phyloP scores from a whole-genome alignment of 2,888 invertebrate species.

The Drosophila glabriapex region DNA sequence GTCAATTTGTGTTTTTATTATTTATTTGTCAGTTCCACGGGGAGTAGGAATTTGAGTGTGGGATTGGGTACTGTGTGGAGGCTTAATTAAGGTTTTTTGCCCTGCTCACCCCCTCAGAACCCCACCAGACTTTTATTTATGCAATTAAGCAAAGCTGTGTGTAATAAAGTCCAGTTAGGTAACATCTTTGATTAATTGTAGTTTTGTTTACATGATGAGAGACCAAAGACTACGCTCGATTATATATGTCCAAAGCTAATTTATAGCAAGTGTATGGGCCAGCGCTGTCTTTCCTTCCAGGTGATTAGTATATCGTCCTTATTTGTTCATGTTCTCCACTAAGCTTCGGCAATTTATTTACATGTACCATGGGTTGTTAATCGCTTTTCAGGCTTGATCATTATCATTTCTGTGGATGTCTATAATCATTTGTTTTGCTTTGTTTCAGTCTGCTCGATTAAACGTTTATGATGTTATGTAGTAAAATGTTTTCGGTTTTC shows the following conservation, averaged over 20 bases:
- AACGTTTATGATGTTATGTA: not conserved
- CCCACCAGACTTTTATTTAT: conserved; percentile 65
- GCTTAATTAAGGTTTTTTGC: conserved; percentile 70
- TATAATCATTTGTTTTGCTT: not conserved
- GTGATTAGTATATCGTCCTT: conserved; percentile 43
- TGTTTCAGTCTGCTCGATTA: not conserved
- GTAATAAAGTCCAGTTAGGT: conserved; percentile 72
- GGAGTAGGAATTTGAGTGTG: conserved; percentile 50
- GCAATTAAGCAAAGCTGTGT: conserved; percentile 77
- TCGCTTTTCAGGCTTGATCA: conserved; percentile 44
- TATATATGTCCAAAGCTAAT: conserved; percentile 46
- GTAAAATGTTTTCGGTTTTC: not conserved
- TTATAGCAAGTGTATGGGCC: conserved; percentile 26
- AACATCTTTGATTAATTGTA: conserved; percentile 81
- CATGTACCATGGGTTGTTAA: conserved; percentile 44
- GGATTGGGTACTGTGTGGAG: conserved; percentile 25
- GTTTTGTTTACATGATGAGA: conserved; percentile 75
- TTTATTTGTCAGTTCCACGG: conserved; percentile 75
- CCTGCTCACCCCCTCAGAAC: not conserved
- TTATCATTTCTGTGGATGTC: conserved; percentile 23
- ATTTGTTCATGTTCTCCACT: conserved; percentile 31
- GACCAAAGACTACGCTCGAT: conserved; percentile 49
- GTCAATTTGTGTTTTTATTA: conserved; percentile 81
- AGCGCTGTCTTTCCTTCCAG: conserved; percentile 4
- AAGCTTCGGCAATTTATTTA: conserved; percentile 62